Evolutionary conservation across 92 coral and sea anemone genomes (phyloP).

Genomic region (Palythoa caribaeorum): DNA sequence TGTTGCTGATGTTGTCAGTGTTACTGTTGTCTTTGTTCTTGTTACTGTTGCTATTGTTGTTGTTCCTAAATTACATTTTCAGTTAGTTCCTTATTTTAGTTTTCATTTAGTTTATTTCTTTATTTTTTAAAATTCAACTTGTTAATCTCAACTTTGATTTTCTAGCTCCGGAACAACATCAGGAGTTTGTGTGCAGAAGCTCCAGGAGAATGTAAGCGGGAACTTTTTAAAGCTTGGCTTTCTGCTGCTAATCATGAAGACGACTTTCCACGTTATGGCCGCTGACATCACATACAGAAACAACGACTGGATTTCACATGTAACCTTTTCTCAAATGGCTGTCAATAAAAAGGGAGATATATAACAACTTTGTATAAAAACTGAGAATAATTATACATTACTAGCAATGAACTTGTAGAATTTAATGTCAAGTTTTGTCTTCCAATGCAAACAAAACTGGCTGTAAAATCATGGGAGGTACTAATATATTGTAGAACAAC

Average conservation of each 20-base stretch:
- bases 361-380: not conserved
- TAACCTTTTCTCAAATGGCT: not conserved
- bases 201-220: constrained; percentile 26
- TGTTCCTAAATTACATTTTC: not conserved
- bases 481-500: no score
- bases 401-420: no score
- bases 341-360: not conserved
- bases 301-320: not conserved
- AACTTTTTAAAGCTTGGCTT: constrained; percentile 29
- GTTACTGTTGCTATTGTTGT: no score
- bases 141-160: not conserved
- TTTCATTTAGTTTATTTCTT: not conserved
- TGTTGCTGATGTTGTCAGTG: not conserved
- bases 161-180: constrained; percentile 32
- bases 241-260: constrained; percentile 20
- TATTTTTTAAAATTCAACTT: not conserved
- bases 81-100: not conserved
- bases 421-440: no score
- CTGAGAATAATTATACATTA: not conserved
- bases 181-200: constrained; percentile 27
- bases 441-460: no score
- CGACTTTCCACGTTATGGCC: constrained; percentile 42
- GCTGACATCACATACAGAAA: not conserved
- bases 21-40: no score
- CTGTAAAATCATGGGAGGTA: no score